These are phyloP conservation scores for Pseudonaja textilis DNA, from an alignment of 2,113 vertebrate genomes.

Conservation along the genomic window DNA sequence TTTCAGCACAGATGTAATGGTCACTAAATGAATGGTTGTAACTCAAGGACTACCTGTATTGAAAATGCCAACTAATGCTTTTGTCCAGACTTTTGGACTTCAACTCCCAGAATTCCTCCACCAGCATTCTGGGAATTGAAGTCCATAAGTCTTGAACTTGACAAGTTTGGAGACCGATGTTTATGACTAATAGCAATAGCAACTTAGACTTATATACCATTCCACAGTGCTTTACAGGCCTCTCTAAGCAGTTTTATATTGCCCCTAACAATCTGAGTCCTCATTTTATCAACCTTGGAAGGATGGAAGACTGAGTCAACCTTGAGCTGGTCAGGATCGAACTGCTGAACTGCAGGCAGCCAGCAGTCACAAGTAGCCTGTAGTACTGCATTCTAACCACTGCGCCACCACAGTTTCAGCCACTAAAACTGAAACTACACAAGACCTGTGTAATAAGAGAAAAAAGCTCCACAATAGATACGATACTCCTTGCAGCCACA, in stretches of 20 bases:
- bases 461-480: background rate
- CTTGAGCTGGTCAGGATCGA: no score
- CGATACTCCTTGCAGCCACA: background rate
- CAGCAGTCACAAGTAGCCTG: no score
- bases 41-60: background rate
- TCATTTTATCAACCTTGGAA: no score
- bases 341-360: no score
- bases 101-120: background rate
- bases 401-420: no score
- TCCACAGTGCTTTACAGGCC: no score
- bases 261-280: no score
- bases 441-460: background rate
- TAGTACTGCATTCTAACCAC: no score
- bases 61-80: background rate
- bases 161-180: background rate
- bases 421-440: background rate
- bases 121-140: background rate
- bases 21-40: background rate
- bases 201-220: no score
- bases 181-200: background rate
- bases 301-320: no score
- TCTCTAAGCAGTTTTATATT: no score
- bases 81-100: background rate
- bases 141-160: background rate
- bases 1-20: background rate